Percentiles rank a stretch among this genome's conserved stretches.
Conservation (phyloP, 1,140 invertebrate species). For the Drosophila trapezifrons region DNA sequence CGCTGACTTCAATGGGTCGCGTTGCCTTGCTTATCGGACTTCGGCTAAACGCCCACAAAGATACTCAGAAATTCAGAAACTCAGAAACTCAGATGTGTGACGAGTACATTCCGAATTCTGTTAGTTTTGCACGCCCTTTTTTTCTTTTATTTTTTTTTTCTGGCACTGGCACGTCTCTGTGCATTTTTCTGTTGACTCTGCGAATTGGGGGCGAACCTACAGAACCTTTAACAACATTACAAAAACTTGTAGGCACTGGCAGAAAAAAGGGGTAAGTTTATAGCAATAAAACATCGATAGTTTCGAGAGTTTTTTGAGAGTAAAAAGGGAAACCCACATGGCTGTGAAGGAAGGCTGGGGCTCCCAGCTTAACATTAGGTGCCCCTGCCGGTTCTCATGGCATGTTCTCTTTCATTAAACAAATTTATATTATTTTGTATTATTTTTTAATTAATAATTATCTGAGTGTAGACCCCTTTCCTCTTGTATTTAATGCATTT, state of each 20-base stretch:
- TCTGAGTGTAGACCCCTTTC: too few relatives aligned
- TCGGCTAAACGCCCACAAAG: slow-evolving; percentile 11
- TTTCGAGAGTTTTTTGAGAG: too few relatives aligned
- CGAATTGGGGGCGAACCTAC: slow-evolving; percentile 45
- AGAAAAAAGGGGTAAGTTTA: background rate
- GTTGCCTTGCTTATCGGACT: background rate
- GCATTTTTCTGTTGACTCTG: slow-evolving; percentile 51
- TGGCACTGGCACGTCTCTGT: slow-evolving; percentile 57
- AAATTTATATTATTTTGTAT: background rate
- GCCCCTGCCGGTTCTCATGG: too few relatives aligned
- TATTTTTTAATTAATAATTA: background rate
- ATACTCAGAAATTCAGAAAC: slow-evolving; percentile 1
- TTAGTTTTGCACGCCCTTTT: background rate
- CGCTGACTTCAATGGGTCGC: slow-evolving; percentile 28
- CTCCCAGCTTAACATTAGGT: too few relatives aligned
- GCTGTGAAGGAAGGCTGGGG: too few relatives aligned
- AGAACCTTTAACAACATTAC: background rate
- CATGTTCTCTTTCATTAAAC: background rate
- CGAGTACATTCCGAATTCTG: background rate
- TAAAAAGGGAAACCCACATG: too few relatives aligned
- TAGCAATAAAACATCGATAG: too few relatives aligned
- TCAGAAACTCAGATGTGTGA: slow-evolving; percentile 15
- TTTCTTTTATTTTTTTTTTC: background rate
- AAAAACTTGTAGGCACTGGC: background rate
- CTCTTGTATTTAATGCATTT: background rate